Percentiles rank a stretch among this genome's conserved stretches.
Evolutionary conservation across 2,797 vertebrate species (phyloP).

Genomic region (Decapterus maruadsi): DNA sequence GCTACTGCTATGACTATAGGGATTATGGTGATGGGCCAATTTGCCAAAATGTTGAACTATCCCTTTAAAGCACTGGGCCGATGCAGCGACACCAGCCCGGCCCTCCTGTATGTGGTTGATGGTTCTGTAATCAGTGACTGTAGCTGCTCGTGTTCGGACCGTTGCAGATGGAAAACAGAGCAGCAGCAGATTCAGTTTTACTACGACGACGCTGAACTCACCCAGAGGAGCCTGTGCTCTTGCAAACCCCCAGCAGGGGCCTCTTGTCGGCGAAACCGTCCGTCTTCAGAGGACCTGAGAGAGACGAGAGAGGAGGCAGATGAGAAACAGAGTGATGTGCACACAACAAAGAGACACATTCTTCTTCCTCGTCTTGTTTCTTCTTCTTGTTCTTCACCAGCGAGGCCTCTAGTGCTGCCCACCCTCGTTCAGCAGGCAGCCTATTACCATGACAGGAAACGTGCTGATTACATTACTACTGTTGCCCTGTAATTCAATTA

Average conservation of each 20-base stretch:
- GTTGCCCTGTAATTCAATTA: slow-evolving; percentile 80
- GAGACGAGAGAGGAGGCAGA: slow-evolving; percentile 53
- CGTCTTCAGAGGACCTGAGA: slow-evolving; percentile 90
- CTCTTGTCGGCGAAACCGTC: slow-evolving; percentile 96
- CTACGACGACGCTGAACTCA: slow-evolving; percentile 82
- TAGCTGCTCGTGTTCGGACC: no score
- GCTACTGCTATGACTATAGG: no score
- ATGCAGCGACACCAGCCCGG: no score
- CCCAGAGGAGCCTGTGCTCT: slow-evolving; percentile 97
- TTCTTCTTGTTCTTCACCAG: slow-evolving; percentile 56
- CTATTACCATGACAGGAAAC: slow-evolving; percentile 80
- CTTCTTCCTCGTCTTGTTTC: background rate
- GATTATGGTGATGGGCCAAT: no score
- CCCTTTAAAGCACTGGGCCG: no score
- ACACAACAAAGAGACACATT: slow-evolving; percentile 80
- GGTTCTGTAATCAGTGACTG: background rate
- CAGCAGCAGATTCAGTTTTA: slow-evolving; percentile 5
- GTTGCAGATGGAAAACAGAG: background rate
- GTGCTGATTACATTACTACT: slow-evolving; percentile 83
- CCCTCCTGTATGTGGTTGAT: background rate
- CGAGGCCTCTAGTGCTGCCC: slow-evolving; percentile 66
- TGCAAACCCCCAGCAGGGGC: slow-evolving; percentile 96
- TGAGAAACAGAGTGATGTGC: slow-evolving; percentile 60
- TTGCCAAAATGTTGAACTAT: no score
- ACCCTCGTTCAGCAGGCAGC: slow-evolving; percentile 71